These are phyloP conservation scores for Micoletzkya japonica DNA, from an alignment of 2,888 invertebrate genomes.

Conservation along the genomic window DNA sequence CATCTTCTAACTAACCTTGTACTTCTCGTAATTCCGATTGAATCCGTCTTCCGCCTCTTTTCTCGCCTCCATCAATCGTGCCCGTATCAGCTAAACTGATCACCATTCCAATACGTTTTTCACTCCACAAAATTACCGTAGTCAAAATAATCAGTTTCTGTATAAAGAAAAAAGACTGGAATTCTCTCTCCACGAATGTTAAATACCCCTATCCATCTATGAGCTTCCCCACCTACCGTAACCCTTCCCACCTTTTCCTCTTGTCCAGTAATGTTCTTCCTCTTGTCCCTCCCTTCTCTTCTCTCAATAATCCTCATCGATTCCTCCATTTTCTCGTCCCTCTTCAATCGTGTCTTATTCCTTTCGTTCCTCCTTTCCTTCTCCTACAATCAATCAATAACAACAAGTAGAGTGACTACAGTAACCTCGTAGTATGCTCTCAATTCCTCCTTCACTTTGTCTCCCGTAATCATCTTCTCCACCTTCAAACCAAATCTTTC, in stretches of 20 bases:
- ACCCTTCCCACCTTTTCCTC: constrained; percentile 41
- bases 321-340: constrained; percentile 17
- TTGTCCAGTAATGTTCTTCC: constrained; percentile 37
- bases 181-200: background rate
- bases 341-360: constrained; percentile 9
- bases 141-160: background rate
- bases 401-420: background rate
- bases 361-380: too few relatives aligned
- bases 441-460: constrained; percentile 29
- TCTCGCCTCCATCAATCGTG: constrained; percentile 37
- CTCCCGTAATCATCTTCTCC: constrained; percentile 38
- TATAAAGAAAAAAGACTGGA: background rate
- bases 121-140: background rate
- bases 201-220: background rate
- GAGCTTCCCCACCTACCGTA: background rate
- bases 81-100: constrained; percentile 41
- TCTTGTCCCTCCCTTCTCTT: constrained; percentile 37
- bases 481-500: constrained; percentile 18
- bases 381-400: background rate
- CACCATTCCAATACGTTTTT: too few relatives aligned
- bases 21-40: constrained; percentile 28
- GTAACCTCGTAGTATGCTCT: constrained; percentile 5
- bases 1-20: background rate
- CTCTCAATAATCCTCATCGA: constrained; percentile 33
- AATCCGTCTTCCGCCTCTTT: constrained; percentile 37